Conservation (phyloP, 2,113 vertebrate genomes). For the Carassius gibelio region DNA sequence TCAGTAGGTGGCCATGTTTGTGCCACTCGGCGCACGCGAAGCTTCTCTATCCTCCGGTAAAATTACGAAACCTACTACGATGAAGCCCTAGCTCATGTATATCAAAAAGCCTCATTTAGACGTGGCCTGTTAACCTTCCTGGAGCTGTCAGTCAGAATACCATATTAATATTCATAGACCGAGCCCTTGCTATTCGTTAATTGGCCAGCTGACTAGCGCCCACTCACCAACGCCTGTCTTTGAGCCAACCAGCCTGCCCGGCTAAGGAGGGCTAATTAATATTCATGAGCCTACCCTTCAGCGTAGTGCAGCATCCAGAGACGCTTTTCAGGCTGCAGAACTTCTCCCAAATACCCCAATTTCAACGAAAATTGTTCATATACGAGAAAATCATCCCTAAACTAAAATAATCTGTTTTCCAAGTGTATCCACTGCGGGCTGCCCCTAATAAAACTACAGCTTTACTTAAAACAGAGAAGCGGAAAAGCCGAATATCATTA, state of each 20-base stretch:
- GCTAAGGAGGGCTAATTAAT: not conserved
- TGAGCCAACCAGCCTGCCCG: not conserved
- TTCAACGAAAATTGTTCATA: not conserved
- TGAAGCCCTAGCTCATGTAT: not conserved
- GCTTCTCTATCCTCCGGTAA: not conserved
- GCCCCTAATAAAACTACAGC: constrained; percentile 28
- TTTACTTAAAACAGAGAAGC: constrained; percentile 2
- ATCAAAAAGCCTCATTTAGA: not conserved
- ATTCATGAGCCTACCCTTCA: not conserved
- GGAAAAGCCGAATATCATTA: not conserved
- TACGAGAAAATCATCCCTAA: not conserved
- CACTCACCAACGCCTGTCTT: not conserved
- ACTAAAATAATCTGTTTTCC: not conserved
- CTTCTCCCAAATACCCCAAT: not conserved
- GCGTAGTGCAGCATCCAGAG: not conserved
- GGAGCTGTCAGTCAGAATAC: not conserved
- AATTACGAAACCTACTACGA: not conserved
- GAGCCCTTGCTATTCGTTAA: not conserved
- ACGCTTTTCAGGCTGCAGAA: not conserved
- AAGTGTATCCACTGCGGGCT: not conserved
- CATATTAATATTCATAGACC: not conserved
- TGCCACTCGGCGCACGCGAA: not conserved
- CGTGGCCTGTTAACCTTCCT: not conserved
- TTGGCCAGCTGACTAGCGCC: not conserved
- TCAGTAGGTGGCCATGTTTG: constrained; percentile 20